Evolutionary conservation across 2,113 vertebrate genomes (phyloP).

Genomic region (Corythornis vintsioides): DNA sequence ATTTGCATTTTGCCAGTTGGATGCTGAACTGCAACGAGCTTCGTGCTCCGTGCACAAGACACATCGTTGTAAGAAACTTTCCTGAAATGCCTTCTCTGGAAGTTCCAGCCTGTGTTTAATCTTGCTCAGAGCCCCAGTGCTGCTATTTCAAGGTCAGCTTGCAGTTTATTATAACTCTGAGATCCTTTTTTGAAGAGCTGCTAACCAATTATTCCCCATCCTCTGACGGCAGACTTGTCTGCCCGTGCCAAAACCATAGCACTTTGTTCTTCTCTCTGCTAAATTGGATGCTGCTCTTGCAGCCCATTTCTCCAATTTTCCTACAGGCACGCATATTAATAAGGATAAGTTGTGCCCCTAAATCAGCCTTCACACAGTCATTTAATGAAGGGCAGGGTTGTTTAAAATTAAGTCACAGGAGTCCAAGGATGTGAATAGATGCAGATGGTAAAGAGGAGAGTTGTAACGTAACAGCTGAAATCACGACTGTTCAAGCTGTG

Average conservation of each 20-base stretch:
- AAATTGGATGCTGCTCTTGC: slow-evolving; percentile 50
- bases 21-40: background rate
- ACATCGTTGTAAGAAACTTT: background rate
- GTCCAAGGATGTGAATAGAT: background rate
- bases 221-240: background rate
- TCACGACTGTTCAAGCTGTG: background rate
- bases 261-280: slow-evolving; percentile 59
- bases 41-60: background rate
- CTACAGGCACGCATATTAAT: slow-evolving; percentile 29
- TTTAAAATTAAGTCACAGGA: slow-evolving; percentile 16
- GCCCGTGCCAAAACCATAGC: slow-evolving; percentile 60
- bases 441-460: background rate
- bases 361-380: slow-evolving; percentile 38
- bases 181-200: slow-evolving; percentile 50
- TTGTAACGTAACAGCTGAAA: background rate
- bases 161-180: slow-evolving; percentile 36
- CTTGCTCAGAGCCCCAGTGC: slow-evolving; percentile 16
- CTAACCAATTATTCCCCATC: slow-evolving; percentile 58
- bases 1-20: background rate
- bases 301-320: slow-evolving; percentile 50
- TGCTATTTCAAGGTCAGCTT: slow-evolving; percentile 34
- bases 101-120: slow-evolving; percentile 21
- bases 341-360: slow-evolving; percentile 41
- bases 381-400: slow-evolving; percentile 31
- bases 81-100: slow-evolving; percentile 15